phyloP scores from a whole-genome alignment of 2,797 vertebrate species.

The Hoplostethus atlanticus region DNA sequence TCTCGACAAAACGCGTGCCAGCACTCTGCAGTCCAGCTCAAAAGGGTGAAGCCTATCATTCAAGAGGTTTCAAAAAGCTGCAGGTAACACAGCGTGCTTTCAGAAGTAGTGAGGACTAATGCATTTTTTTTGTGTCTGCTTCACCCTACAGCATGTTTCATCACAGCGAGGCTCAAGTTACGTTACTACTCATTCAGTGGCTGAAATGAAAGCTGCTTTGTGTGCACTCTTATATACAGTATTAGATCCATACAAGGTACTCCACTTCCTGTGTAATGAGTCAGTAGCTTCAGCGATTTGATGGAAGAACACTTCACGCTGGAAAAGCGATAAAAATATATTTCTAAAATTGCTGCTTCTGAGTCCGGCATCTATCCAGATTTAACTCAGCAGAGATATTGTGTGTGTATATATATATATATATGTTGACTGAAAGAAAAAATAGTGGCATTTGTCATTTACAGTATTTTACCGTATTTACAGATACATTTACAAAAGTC shows the following conservation, averaged over 20 bases:
- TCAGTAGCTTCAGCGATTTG: constrained; percentile 34
- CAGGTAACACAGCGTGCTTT: constrained; percentile 65
- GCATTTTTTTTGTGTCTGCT: constrained; percentile 53
- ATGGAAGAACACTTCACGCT: constrained; percentile 12
- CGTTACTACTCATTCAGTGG: constrained; percentile 57
- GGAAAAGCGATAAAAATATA: background rate
- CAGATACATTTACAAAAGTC: too few species aligned
- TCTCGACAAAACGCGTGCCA: constrained; percentile 68
- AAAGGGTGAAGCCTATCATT: constrained; percentile 72
- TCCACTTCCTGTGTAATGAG: constrained; percentile 58
- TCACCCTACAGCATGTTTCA: constrained; percentile 68
- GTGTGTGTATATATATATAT: too few species aligned
- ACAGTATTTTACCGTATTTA: background rate
- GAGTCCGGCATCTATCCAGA: background rate
- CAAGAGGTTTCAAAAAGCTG: constrained; percentile 66
- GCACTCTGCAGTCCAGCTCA: constrained; percentile 63
- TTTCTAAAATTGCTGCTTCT: background rate
- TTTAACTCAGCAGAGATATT: background rate
- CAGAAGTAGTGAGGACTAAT: constrained; percentile 71
- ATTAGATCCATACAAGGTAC: constrained; percentile 60
- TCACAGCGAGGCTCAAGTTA: constrained; percentile 70
- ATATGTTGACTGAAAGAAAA: background rate
- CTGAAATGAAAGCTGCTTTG: constrained; percentile 69
- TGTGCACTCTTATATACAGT: constrained; percentile 57
- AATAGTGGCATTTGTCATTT: background rate